Evolutionary conservation across 2,113 vertebrate genomes (phyloP).

Genomic region (Scalopus aquaticus): DNA sequence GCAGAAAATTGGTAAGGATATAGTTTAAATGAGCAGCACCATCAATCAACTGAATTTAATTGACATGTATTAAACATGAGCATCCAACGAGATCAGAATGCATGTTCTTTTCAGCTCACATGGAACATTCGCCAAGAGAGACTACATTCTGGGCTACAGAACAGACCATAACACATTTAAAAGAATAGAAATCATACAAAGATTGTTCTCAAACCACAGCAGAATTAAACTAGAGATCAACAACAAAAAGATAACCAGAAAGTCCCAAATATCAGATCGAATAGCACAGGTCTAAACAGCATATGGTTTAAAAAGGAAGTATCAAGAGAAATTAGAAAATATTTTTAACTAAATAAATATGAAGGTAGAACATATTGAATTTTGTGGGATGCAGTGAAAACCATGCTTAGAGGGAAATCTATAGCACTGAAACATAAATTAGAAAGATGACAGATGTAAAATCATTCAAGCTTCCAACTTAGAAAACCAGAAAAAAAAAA

Average conservation of each 20-base stretch:
- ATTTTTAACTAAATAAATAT: conserved; percentile 36
- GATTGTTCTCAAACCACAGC: not conserved
- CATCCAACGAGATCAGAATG: not conserved
- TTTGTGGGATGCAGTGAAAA: not conserved
- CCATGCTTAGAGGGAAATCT: not conserved
- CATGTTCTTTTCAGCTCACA: not conserved
- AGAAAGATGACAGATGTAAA: not conserved
- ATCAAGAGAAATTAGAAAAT: conserved; percentile 14
- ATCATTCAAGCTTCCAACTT: not conserved
- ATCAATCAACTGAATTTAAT: conserved; percentile 28
- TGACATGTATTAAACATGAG: not conserved
- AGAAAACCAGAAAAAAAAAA: conserved; percentile 20
- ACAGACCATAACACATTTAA: not conserved
- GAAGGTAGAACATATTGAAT: not conserved
- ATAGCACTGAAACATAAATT: not conserved
- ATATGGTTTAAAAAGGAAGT: not conserved
- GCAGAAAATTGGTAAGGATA: conserved; percentile 16
- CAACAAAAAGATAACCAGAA: not conserved
- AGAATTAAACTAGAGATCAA: not conserved
- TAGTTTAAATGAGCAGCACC: not conserved
- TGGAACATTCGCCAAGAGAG: not conserved
- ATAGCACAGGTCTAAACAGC: not conserved
- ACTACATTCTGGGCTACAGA: not conserved
- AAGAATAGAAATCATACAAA: not conserved
- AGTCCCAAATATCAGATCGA: not conserved